These are phyloP conservation scores for Apodemus agrarius DNA, from an alignment of 2,797 vertebrate species.

Conservation along the genomic window DNA sequence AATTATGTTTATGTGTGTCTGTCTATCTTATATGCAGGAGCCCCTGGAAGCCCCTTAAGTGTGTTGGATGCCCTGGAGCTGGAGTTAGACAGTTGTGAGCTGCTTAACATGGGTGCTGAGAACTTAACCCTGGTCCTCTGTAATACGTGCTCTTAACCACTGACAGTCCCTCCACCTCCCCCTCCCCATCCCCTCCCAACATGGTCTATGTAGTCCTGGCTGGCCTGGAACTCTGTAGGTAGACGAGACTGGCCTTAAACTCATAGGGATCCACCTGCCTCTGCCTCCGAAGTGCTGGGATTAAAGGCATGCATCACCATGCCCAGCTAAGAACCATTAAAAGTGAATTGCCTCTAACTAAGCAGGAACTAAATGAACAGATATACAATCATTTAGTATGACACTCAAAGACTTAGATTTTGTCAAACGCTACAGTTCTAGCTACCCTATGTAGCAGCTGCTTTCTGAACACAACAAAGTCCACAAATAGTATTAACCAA, in stretches of 20 bases:
- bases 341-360: constrained; percentile 18
- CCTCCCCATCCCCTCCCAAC: background rate
- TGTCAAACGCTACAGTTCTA: background rate
- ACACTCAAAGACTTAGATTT: constrained; percentile 32
- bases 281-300: background rate
- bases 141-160: background rate
- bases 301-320: background rate
- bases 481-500: constrained; percentile 15
- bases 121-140: background rate
- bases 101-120: background rate
- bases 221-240: background rate
- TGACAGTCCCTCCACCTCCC: background rate
- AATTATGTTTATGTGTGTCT: background rate
- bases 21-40: background rate
- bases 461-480: constrained; percentile 51
- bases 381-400: constrained; percentile 33
- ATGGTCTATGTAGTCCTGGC: background rate
- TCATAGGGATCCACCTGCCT: background rate
- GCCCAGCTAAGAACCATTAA: background rate
- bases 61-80: too few relatives aligned
- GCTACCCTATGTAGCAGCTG: background rate
- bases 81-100: too few relatives aligned
- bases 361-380: constrained; percentile 1
- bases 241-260: background rate
- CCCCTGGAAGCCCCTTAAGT: too few relatives aligned